Conservation (phyloP, 2,888 invertebrate genomes). For the Tachystola acroxantha region DNA sequence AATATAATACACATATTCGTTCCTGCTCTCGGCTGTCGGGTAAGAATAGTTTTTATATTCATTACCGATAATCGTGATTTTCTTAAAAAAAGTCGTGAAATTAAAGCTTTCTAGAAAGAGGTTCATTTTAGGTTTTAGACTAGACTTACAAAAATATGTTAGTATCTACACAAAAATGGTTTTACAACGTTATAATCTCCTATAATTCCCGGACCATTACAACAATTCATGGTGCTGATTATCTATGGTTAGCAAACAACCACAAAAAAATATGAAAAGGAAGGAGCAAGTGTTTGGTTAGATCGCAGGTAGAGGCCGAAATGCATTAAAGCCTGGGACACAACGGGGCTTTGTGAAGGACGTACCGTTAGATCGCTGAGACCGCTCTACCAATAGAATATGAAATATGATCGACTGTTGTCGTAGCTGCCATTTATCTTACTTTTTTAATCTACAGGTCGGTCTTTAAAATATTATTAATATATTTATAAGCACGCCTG, state of each 20-base stretch:
- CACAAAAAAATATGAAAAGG: constrained; percentile 45
- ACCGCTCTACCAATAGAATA: constrained; percentile 38
- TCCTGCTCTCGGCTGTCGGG: too few species aligned
- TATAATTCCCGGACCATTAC: constrained; percentile 17
- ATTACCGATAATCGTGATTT: too few species aligned
- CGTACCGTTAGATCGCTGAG: constrained; percentile 59
- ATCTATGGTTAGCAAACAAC: constrained; percentile 39
- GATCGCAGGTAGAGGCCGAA: constrained; percentile 56
- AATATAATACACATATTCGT: too few species aligned
- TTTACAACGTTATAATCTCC: constrained; percentile 8
- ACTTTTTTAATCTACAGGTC: background rate
- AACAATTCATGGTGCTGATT: constrained; percentile 32
- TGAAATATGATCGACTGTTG: constrained; percentile 42
- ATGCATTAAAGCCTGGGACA: constrained; percentile 39
- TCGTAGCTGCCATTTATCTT: constrained; percentile 7
- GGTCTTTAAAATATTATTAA: background rate
- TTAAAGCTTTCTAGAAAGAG: too few species aligned
- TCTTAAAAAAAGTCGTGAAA: too few species aligned
- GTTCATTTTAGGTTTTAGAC: too few species aligned
- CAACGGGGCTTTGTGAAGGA: constrained; percentile 46
- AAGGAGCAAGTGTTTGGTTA: constrained; percentile 57
- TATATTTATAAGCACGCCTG: background rate
- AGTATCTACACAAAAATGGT: background rate
- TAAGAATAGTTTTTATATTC: too few species aligned
- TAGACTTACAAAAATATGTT: too few species aligned